Base-by-base conservation (phyloP, 2,113 vertebrate genomes). In the Callipepla californica region DNA sequence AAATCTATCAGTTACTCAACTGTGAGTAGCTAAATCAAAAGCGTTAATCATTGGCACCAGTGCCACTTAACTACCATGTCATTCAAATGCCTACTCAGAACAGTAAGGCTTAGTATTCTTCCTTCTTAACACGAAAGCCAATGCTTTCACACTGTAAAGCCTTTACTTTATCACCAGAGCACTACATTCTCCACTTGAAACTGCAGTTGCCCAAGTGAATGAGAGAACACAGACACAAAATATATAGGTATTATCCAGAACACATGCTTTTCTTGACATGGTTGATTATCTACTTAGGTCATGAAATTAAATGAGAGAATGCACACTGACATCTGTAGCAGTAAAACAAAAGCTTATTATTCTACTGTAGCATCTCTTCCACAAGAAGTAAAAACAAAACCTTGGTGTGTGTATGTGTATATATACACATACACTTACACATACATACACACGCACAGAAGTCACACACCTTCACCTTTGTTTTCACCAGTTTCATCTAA, bases 41-140 rank as follows among this genome's bases (percentile, higher is more conserved):
- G 96, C 92, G 93, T 95, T 88, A 95, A n/a, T 67, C n/a, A 2
- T 81, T 97, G 95, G 96, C 97, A 98, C 86, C 97, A 92, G 93
- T 96, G 93, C 90, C 97, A 97, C 96, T 97, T 98, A 97, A 98
- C 98, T 98, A 97, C 96, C 95, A 96, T 97, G 95, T 97, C 93
- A 97, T 97, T 97, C 97, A 98, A 96, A 98, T 97, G 97, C 94
- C 94, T 97, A 85, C 95, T 97, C 96, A 95, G 96, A 97, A 97
- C 95, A 96, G 94, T 89, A 95, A 97, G 96, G 95, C 96, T 97
- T 96, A 95, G 91, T 94, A 95, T 96, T 97, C 97, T 97, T 96
- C 93, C 95, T 97, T 89, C 94, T 97, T 96, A 97, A 96, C 89
- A 94, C 7, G 78, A 98, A 95, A 97, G 96, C 95, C 92, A 95